These are phyloP conservation scores for Drosophila nr. perissopoda DNA, from an alignment of 2,888 invertebrate species.

Conservation along the genomic window DNA sequence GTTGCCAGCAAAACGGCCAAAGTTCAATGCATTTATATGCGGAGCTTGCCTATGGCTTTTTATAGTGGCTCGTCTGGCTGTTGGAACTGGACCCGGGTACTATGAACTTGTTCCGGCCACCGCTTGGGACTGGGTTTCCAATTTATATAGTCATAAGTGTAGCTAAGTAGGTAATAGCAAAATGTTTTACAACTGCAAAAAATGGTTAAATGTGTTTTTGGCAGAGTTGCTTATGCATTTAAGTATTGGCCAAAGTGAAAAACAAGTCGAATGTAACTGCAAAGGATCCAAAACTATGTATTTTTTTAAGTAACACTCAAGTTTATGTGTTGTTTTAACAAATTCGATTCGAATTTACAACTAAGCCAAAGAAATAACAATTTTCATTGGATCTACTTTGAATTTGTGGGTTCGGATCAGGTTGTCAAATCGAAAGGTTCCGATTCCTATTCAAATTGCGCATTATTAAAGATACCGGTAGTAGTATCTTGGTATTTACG, in stretches of 20 bases:
- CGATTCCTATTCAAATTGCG: not conserved
- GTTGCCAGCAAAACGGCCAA: conserved; percentile 64
- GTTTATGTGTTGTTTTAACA: not conserved
- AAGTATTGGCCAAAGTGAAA: not conserved
- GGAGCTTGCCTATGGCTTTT: conserved; percentile 67
- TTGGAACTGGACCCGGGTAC: conserved; percentile 11
- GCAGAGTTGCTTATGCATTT: conserved; percentile 1
- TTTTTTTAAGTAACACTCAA: not conserved
- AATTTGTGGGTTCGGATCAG: not conserved
- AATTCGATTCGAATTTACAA: not conserved
- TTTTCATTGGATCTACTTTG: not conserved
- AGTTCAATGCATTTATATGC: conserved; percentile 73
- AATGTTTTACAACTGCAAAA: not conserved
- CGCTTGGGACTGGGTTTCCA: not conserved
- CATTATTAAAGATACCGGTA: not conserved
- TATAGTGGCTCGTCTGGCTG: conserved; percentile 55
- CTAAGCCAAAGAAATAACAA: not conserved
- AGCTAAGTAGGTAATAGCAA: not conserved
- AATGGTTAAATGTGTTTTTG: not conserved
- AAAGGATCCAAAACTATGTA: not conserved
- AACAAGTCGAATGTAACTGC: not conserved
- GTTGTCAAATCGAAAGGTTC: not conserved
- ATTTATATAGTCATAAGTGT: conserved; percentile 38
- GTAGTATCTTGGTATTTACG: not conserved
- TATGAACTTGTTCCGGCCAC: conserved; percentile 12